Base-by-base conservation (phyloP, 2,888 invertebrate genomes). In the Andrena marginata region DNA sequence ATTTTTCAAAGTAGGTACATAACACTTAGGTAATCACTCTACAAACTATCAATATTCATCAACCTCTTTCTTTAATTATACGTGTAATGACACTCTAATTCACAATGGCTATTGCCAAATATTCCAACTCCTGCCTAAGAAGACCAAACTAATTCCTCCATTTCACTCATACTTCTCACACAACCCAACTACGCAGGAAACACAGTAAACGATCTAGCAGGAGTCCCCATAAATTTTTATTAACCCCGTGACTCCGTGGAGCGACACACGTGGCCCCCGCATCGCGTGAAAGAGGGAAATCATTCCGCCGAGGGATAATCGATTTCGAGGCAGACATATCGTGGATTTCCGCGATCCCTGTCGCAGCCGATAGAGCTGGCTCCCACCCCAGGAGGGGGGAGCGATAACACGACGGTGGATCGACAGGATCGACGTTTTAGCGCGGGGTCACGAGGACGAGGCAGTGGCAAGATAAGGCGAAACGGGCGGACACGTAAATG, bases 391-490 rank as follows among this genome's bases (percentile, higher is more conserved):
- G 23, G 23, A 8, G 42, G 31, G 31, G 70, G 48, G 20, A 48
- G 68, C 80, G 88, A 87, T 87, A 87, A 87, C 86, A 69, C 85
- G 87, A 79, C 83, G 64, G 51, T 49, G 84, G 86, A 87, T 84
- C 86, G 87, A 87, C 88, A 80, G 84, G 84, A 87, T 84, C 86
- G 87, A 87, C 88, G 81, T 87, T 87, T 87, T 84, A 87, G 49
- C 80, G 87, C 70, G 85, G 64, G 87, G 85, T 78, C 87, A 78
- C 78, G 74, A 68, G 85, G 75, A 72, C 85, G 86, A 68, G 56
- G 78, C 77, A 75, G 62, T 67, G 59, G 70, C 73, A 73, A 85
- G 86, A 86, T 80, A 87, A 87, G 88, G 79, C 56, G 70, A 62
- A 77, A 77, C 82, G 71, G 76, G 73, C 70, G 76, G 82, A 75